Evolutionary conservation across 2,797 vertebrate species (phyloP).

Genomic region (Clarias fuscus): DNA sequence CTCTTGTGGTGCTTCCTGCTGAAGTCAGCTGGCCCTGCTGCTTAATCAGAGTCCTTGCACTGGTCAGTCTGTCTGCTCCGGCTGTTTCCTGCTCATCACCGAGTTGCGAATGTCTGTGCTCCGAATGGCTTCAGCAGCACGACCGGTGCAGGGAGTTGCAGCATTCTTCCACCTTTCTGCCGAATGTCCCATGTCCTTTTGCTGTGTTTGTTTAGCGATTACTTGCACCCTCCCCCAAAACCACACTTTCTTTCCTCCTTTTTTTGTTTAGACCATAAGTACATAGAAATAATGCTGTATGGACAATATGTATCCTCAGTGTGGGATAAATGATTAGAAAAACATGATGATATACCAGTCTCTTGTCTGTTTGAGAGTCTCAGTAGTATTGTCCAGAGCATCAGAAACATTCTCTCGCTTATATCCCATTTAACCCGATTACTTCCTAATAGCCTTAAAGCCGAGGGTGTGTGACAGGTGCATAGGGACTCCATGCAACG

Average conservation of each 20-base stretch:
- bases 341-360: not conserved
- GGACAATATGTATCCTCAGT: not conserved
- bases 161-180: conserved; percentile 57
- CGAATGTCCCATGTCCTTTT: conserved; percentile 47
- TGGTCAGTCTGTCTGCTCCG: conserved; percentile 45
- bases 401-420: conserved; percentile 23
- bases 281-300: not conserved
- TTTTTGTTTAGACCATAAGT: conserved; percentile 3
- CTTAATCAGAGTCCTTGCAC: conserved; percentile 47
- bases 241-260: not conserved
- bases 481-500: conserved; percentile 48
- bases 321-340: not conserved
- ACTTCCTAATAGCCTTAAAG: conserved; percentile 72
- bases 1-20: conserved; percentile 55
- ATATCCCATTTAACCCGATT: conserved; percentile 74
- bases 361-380: not conserved
- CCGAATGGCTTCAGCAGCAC: not conserved
- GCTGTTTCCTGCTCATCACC: conserved; percentile 32
- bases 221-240: not conserved
- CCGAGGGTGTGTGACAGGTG: conserved; percentile 59
- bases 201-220: conserved; percentile 23
- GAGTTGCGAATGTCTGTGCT: conserved; percentile 29
- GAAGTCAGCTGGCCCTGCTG: conserved; percentile 55
- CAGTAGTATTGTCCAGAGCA: not conserved
- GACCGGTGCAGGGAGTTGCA: conserved; percentile 20